Conservation (phyloP, 2,113 vertebrate species). For the Nyctibius bracteatus region DNA sequence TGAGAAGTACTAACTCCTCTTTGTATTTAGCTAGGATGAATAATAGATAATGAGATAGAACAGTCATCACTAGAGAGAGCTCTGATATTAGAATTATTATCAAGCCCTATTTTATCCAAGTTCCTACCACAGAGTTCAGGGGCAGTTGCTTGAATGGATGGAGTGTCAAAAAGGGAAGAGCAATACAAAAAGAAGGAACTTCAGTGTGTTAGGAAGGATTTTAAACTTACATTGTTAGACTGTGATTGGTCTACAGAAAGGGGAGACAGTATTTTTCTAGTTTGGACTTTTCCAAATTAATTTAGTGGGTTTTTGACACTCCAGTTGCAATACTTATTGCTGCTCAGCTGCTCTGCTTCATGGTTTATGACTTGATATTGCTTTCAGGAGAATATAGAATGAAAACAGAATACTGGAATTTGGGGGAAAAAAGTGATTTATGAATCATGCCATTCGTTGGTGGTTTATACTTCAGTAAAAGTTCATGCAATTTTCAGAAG, state of each 20-base stretch:
- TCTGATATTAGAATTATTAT: slow-evolving; percentile 40
- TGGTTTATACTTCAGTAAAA: not conserved
- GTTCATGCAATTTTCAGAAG: not conserved
- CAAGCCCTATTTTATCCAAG: not conserved
- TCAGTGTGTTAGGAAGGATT: not conserved
- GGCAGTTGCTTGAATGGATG: not conserved
- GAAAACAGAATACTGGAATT: slow-evolving; percentile 16
- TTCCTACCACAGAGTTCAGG: not conserved
- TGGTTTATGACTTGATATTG: slow-evolving; percentile 35
- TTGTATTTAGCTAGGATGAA: not conserved
- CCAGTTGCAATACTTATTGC: slow-evolving; percentile 32
- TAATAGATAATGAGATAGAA: not conserved
- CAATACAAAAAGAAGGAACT: not conserved
- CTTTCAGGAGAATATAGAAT: slow-evolving; percentile 1
- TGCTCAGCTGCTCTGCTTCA: slow-evolving; percentile 1
- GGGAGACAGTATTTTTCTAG: not conserved
- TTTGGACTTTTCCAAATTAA: slow-evolving; percentile 27
- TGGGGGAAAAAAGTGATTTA: not conserved
- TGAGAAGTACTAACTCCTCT: not conserved
- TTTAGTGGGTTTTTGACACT: slow-evolving; percentile 33
- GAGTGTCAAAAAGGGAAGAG: not conserved
- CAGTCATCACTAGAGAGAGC: slow-evolving; percentile 56
- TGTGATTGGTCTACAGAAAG: not conserved
- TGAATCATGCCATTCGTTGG: not conserved
- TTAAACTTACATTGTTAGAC: not conserved